Evolutionary conservation across 1,140 invertebrate species (phyloP), one percentile per base, ranked within the genome.

Genomic region (Drosophila bocqueti): DNA sequence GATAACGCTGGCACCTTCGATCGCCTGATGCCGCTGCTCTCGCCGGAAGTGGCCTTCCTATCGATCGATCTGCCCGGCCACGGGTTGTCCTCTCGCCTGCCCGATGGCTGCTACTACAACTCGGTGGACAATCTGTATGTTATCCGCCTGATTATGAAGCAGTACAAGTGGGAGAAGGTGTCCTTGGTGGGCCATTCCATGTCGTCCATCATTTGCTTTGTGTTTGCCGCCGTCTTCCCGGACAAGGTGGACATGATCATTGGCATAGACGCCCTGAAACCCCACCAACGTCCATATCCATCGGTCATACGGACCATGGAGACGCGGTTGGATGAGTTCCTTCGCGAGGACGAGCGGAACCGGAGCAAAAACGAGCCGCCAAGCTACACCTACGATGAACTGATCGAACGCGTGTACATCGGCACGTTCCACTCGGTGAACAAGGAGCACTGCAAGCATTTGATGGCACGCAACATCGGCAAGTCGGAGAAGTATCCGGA

Each of bases 1-100:
- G 96, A 96, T 79, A 97, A 96, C 93, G 95, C 96, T 15, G 96
- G 95, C 6, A 95, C 95, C 3, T 97, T 95, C 93, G 96, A 97
- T 93, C 93, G 94, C 10, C 84, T 97, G 16, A 94, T 95, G 34
- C 95, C 96, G 15, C 86, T 95, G 34, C 84, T 97, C 16, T 93
- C 94, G 24, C 91, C 94, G 26, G 93, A 96, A 63, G 87, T 95
- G 7, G 94, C 95, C 3, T 94, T 96, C 69, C 91, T 97, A 6
- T 94, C 96, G 0, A 93, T 96, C n/a, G 96, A 97, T 92, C 94
- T 96, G 40, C 96, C 96, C 0, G 96, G 92, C 4, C 96, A 97
- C 93, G 96, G 96, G 2, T 84, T 94, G 11, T 97, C 96, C 4
- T 95, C 95, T 2, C 95, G 95, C 84, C 81, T 95, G 61, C 96